Base-by-base conservation (phyloP, 2,113 vertebrate species). In the Manacus vitellinus region DNA sequence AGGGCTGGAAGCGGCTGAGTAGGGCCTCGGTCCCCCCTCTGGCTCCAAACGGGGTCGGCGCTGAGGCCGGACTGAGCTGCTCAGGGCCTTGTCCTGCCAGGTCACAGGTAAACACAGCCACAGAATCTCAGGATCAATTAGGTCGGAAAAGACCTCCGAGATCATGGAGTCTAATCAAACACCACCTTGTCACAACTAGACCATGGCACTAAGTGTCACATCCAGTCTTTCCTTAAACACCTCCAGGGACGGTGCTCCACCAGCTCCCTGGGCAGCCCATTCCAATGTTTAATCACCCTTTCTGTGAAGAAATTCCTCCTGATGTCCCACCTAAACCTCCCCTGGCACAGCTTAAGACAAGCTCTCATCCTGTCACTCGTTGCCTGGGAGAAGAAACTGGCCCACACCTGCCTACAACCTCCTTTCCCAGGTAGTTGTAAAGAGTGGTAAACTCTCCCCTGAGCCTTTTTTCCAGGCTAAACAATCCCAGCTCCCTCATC, bases 11-110 rank as follows among this genome's bases (percentile, higher is more conserved):
- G 25, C 4, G 0, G 6, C 3, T 31, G 27, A 8, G 35, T 31
- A 59, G 43, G 13, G 9, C 35, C 55, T 6, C 15, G 3, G 10
- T 15, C 1, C 4, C 6, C 12, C 5, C 23, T 65, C 7, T 35
- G 7, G 9, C 35, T 73, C 20, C 44, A 28, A n/a, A 8, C 0
- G 0, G 10, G 8, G 2, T 37, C 12, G 6, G 22, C 4, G 4
- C 24, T 66, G 44, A 61, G 28, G 35, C 8, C 0, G 0, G 21
- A 21, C 43, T 15, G 47, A 18, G 37, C 49, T 61, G 15, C 43
- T 9, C n/a, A 12, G 39, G 30, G 6, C n/a, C 4, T 2, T 70
- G 37, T 39, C 37, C 41, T 41, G n/a, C 14, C 66, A 55, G 14
- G 39, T n/a, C 12, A n/a, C n/a, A n/a, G n/a, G 35, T 39, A 63